phyloP scores from a whole-genome alignment of 2,888 invertebrate species.

The Lagria hirta region DNA sequence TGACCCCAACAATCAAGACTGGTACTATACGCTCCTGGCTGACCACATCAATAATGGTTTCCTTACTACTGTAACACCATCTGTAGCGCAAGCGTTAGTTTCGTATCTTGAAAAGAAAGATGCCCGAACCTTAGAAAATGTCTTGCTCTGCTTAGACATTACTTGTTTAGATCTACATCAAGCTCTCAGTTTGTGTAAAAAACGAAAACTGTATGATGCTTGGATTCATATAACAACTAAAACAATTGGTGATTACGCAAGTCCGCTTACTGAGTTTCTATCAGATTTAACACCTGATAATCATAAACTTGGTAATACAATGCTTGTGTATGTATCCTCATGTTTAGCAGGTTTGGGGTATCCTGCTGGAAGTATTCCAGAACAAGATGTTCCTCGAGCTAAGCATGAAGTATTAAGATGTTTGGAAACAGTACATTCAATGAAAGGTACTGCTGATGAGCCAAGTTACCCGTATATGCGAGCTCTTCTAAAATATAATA shows the following conservation, averaged over 20 bases:
- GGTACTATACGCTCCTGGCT: conserved; percentile 69
- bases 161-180: conserved; percentile 77
- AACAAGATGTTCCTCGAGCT: conserved; percentile 63
- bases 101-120: conserved; percentile 64
- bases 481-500: conserved; percentile 77
- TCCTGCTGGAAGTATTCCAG: conserved; percentile 72
- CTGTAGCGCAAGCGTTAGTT: conserved; percentile 72
- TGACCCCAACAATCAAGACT: conserved; percentile 53
- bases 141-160: conserved; percentile 73
- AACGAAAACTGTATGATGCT: conserved; percentile 67
- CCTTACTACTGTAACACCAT: conserved; percentile 65
- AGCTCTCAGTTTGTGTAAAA: conserved; percentile 57
- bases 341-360: conserved; percentile 85
- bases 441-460: conserved; percentile 62
- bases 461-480: conserved; percentile 71
- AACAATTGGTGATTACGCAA: conserved; percentile 72
- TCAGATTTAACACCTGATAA: conserved; percentile 56
- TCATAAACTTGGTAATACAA: conserved; percentile 73
- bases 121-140: conserved; percentile 65
- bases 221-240: conserved; percentile 76
- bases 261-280: conserved; percentile 70
- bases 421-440: conserved; percentile 69
- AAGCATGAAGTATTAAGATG: conserved; percentile 74
- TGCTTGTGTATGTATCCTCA: conserved; percentile 83
- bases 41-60: conserved; percentile 68